Conservation (phyloP, 2,797 vertebrate species). For the Paramormyrops hopkinsi region DNA sequence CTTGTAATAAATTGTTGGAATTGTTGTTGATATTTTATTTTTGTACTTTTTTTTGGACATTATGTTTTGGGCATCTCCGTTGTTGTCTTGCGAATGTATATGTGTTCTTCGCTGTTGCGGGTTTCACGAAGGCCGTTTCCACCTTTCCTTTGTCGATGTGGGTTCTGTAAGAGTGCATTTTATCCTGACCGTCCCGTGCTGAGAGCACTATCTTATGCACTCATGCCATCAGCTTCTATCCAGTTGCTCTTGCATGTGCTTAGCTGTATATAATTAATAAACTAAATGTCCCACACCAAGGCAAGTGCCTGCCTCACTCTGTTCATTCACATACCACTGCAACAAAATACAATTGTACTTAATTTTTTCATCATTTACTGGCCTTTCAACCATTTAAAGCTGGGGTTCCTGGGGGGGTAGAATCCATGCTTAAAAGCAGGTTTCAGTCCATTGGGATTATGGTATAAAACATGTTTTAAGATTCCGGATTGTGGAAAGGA, state of each 20-base stretch:
- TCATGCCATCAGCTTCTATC: conserved; percentile 57
- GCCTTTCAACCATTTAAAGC: background rate
- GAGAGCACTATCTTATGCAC: conserved; percentile 44
- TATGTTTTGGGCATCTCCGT: background rate
- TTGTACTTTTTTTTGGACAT: conserved; percentile 22
- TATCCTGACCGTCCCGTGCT: conserved; percentile 53
- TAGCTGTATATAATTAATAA: conserved; percentile 77
- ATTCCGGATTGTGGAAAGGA: background rate
- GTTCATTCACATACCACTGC: conserved; percentile 1
- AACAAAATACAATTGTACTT: background rate
- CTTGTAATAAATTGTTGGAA: background rate
- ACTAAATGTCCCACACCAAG: conserved; percentile 35
- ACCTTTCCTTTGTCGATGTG: conserved; percentile 44
- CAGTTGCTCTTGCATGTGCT: conserved; percentile 67
- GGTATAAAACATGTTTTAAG: background rate
- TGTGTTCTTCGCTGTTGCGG: conserved; percentile 27
- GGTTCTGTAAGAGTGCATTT: conserved; percentile 52
- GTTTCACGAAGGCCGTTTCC: conserved; percentile 37
- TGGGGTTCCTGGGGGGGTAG: background rate
- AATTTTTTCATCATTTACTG: background rate
- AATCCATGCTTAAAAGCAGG: background rate
- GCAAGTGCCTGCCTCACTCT: background rate
- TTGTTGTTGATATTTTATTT: conserved; percentile 18
- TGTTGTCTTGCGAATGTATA: background rate
- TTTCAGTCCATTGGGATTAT: background rate